Base-by-base conservation (phyloP, 64 coral and sea anemone genomes). In the Astreopora myriophthalma region DNA sequence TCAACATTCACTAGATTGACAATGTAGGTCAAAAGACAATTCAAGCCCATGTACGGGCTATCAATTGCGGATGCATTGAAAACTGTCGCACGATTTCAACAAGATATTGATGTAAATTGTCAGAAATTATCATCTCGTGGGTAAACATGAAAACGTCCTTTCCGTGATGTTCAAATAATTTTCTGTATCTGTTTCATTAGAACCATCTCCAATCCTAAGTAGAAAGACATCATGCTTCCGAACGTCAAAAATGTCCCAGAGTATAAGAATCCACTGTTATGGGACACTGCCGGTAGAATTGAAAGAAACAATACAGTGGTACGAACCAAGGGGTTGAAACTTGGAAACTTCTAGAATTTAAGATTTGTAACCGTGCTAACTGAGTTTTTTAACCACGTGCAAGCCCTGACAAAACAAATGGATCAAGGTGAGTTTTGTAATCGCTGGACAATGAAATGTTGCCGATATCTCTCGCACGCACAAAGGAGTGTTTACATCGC, bases 121-220 rank as follows among this genome's bases (percentile, higher is more conserved):
- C 79, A 83, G 22, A 83, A 83, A 37, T 25, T 19, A 65, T 83
- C 58, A 49, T 22, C 32, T 13, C 19, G 38, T 65, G 79, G 25
- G 79, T 64, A 83, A 83, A 83, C 79, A 83, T n/a, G 28, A 39
- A 36, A 83, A 64, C 32, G 79, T 57, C 57, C 58, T 4, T 31
- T 65, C 58, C 57, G 29, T n/a, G 33, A 64, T 64, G 34, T 60
- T 83, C 79, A 83, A 83, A 83, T 61, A 83, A 6, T 3, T 3
- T 34, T 22, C 52, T 83, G 79, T 83, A 83, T 83, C 79, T 83
- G n/a, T 83, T 83, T 83, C 79, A 83, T 83, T 64, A 83, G 26
- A 83, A 83, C 79, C 79, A 83, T 83, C 79, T 83, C 58, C 55
- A 83, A 38, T 65, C 19, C 79, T 83, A 83, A 83, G 79, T 83